These are phyloP conservation scores for Channa maculata DNA, from an alignment of 2,113 vertebrate species.

Conservation along the genomic window DNA sequence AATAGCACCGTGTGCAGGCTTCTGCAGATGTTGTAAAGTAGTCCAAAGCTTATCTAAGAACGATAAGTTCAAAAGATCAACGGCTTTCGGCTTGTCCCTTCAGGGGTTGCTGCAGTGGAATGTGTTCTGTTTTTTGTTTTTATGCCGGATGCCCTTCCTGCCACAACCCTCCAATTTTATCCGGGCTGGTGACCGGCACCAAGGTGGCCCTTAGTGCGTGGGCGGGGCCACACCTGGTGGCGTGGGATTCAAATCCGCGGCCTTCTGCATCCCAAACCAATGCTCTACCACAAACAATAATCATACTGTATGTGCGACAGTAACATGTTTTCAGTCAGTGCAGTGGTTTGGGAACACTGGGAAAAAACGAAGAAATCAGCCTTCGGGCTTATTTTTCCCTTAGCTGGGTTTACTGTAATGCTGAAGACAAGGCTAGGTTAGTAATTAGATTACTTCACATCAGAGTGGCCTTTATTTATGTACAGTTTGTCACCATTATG, in stretches of 20 bases:
- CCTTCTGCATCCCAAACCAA: too few relatives aligned
- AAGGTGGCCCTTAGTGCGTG: too few relatives aligned
- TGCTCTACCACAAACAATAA: not conserved
- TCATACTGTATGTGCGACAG: slow-evolving; percentile 1
- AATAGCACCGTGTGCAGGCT: not conserved
- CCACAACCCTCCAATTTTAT: too few relatives aligned
- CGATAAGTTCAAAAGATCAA: slow-evolving; percentile 12
- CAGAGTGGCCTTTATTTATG: slow-evolving; percentile 15
- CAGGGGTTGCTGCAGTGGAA: too few relatives aligned
- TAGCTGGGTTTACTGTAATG: slow-evolving; percentile 5
- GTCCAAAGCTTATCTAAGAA: not conserved
- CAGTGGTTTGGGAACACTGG: not conserved
- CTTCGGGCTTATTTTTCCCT: not conserved
- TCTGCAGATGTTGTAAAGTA: slow-evolving; percentile 4
- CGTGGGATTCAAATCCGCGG: too few relatives aligned
- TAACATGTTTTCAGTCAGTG: slow-evolving; percentile 5
- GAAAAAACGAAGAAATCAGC: too few relatives aligned
- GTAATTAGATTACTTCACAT: slow-evolving; percentile 13
- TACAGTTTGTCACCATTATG: slow-evolving; percentile 7
- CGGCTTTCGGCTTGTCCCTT: too few relatives aligned
- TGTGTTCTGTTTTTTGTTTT: too few relatives aligned
- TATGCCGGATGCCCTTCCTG: too few relatives aligned
- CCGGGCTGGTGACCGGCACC: too few relatives aligned
- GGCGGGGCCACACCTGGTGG: too few relatives aligned
- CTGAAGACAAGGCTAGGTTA: not conserved